phyloP scores from a whole-genome alignment of 2,888 invertebrate genomes.

The Nowickia ferox region DNA sequence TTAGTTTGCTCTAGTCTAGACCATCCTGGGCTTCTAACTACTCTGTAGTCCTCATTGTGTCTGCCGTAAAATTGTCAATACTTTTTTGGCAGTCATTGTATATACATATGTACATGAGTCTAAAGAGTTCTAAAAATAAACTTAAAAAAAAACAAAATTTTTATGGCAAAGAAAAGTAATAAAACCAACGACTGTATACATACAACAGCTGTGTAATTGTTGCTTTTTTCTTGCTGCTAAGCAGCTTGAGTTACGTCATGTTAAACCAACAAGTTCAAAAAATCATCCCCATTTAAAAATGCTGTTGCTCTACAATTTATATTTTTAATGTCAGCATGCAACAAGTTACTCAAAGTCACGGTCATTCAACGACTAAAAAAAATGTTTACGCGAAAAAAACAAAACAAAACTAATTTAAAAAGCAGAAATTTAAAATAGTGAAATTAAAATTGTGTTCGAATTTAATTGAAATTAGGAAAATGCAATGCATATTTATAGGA shows the following conservation, averaged over 20 bases:
- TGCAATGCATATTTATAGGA: not conserved
- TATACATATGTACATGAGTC: not conserved
- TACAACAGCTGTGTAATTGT: conserved; percentile 14
- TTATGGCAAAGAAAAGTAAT: conserved; percentile 11
- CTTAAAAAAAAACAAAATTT: conserved; percentile 1
- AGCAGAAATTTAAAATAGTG: conserved; percentile 2
- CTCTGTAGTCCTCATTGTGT: no score
- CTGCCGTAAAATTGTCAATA: not conserved
- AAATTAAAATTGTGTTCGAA: not conserved
- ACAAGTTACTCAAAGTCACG: conserved; percentile 69
- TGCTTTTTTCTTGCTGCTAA: conserved; percentile 22
- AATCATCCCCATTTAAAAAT: conserved; percentile 44
- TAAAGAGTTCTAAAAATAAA: conserved; percentile 15
- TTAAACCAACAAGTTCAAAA: conserved; percentile 56
- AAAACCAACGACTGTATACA: not conserved
- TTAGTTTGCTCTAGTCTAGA: no score
- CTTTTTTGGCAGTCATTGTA: not conserved
- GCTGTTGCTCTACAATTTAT: conserved; percentile 50
- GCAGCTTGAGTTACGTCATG: conserved; percentile 58
- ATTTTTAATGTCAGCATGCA: conserved; percentile 66
- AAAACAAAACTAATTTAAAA: not conserved
- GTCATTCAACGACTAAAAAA: conserved; percentile 41
- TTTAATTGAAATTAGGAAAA: no score
- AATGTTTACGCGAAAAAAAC: conserved; percentile 46
- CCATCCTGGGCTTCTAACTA: no score